Percentiles rank a stretch among this genome's conserved stretches.
These are phyloP conservation scores for Lepilemur septentrionalis DNA, from an alignment of 2,797 vertebrate genomes.

Conservation along the genomic window DNA sequence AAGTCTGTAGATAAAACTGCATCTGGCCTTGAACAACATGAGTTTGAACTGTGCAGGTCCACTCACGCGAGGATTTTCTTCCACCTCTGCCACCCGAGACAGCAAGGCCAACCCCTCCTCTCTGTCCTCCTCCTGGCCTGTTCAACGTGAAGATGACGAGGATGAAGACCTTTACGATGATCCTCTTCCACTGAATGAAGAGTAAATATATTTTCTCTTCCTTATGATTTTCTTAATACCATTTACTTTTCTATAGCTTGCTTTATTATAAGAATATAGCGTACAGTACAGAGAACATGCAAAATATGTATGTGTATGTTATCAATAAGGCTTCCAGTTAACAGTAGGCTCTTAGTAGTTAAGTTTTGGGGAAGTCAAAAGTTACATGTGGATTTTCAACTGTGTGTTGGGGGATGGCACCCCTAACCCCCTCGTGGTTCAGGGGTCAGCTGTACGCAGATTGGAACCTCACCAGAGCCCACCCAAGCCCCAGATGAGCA, in stretches of 20 bases:
- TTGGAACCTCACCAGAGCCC: neutral
- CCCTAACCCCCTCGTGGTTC: neutral
- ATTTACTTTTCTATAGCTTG: neutral
- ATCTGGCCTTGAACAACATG: neutral
- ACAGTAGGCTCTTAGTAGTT: neutral
- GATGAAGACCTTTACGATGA: neutral
- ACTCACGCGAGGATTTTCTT: neutral
- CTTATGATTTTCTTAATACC: neutral
- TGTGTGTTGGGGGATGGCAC: neutral
- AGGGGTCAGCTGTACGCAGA: neutral
- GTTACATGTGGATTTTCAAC: neutral
- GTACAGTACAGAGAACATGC: neutral
- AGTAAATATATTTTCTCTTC: neutral
- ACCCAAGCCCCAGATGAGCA: neutral
- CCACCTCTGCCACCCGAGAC: neutral
- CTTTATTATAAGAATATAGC: neutral
- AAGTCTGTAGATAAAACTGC: neutral
- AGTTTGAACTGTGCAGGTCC: neutral
- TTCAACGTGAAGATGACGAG: neutral
- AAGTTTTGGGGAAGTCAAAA: neutral
- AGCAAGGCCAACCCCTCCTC: neutral
- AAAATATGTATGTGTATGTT: neutral
- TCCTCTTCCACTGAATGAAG: neutral
- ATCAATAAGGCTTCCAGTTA: neutral
- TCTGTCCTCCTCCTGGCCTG: neutral